These are phyloP conservation scores for Perognathus longimembris DNA, from an alignment of 2,113 vertebrate species.

Conservation along the genomic window DNA sequence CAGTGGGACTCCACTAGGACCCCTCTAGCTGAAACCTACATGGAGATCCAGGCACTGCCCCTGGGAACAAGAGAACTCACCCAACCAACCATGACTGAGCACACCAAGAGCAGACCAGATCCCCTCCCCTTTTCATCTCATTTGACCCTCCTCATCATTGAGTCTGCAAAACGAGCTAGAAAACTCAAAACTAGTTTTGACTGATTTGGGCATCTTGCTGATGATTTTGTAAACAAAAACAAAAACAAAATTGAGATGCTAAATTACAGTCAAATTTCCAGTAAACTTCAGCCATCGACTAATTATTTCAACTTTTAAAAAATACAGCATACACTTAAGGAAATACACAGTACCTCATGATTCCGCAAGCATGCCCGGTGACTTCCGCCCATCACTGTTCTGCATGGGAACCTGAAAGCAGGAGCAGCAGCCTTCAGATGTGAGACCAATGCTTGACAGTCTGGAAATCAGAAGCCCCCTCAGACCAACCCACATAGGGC, in stretches of 20 bases:
- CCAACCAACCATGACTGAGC: neutral
- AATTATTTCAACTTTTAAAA: neutral
- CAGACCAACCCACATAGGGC: neutral
- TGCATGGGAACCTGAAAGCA: neutral
- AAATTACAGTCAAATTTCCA: conserved; percentile 34
- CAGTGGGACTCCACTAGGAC: neutral
- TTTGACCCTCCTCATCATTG: neutral
- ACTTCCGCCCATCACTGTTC: neutral
- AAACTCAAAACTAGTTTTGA: conserved; percentile 44
- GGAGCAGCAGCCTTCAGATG: neutral
- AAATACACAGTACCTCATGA: neutral
- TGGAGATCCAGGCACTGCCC: neutral
- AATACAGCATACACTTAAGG: neutral
- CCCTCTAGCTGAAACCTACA: neutral
- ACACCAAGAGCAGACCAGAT: neutral
- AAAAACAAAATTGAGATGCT: conserved; percentile 34
- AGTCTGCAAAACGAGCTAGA: conserved; percentile 25
- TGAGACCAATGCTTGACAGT: neutral
- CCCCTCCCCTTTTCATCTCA: neutral
- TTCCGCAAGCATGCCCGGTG: neutral
- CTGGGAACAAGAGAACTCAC: neutral
- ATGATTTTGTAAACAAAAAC: conserved; percentile 38
- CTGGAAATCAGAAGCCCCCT: neutral
- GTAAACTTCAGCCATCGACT: conserved; percentile 12
- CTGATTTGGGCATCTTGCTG: conserved; percentile 43